These are phyloP conservation scores for Polyodon spathula DNA, from an alignment of 2,113 vertebrate genomes.

Conservation along the genomic window DNA sequence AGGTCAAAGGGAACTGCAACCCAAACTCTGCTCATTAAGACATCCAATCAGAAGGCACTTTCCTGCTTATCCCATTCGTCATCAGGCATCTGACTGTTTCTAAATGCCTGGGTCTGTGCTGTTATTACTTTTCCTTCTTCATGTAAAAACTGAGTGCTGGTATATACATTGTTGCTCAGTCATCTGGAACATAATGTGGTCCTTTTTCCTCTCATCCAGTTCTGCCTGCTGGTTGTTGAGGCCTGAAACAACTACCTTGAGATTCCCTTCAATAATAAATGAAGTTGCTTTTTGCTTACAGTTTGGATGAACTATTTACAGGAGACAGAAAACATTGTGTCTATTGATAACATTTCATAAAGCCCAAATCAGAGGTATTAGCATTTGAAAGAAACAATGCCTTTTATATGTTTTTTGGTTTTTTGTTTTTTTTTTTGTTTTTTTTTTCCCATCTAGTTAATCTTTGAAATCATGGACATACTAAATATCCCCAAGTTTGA, in stretches of 20 bases:
- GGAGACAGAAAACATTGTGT: conserved; percentile 29
- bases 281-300: conserved; percentile 69
- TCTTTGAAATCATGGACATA: no score
- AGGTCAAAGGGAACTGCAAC: conserved; percentile 79
- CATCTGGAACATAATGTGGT: conserved; percentile 64
- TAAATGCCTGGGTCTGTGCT: conserved; percentile 47
- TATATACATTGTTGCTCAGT: conserved; percentile 65
- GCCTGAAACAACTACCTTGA: conserved; percentile 65
- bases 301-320: conserved; percentile 53
- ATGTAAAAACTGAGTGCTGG: conserved; percentile 49
- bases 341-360: conserved; percentile 34
- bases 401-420: conserved; percentile 15
- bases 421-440: not conserved
- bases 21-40: conserved; percentile 88
- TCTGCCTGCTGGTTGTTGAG: conserved; percentile 58
- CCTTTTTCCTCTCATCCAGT: conserved; percentile 43
- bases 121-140: conserved; percentile 66
- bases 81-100: conserved; percentile 63
- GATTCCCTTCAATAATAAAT: conserved; percentile 74
- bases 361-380: conserved; percentile 13
- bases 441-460: no score
- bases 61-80: conserved; percentile 80
- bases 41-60: conserved; percentile 73
- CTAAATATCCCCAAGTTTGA: no score
- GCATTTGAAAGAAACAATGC: conserved; percentile 11